Evolutionary conservation across 2,888 invertebrate genomes (phyloP), one percentile per base, ranked within the genome.

Genomic region (Lasioglossum zephyrum): DNA sequence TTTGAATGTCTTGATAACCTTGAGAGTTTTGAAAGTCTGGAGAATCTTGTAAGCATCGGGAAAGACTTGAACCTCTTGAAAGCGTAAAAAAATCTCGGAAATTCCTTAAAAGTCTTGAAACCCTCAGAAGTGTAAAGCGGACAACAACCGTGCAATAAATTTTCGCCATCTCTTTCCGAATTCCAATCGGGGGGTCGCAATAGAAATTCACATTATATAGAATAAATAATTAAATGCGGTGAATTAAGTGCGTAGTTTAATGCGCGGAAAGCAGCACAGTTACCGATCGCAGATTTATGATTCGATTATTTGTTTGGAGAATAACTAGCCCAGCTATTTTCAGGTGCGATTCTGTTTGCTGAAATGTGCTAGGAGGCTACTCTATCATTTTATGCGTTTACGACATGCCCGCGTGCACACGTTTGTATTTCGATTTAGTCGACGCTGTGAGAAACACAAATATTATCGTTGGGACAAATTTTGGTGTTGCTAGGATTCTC

Each of bases 291-390:
- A 82, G 84, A 88, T 90, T 90, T 90, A 90, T 89, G 78, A 44
- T 47, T 41, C 84, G 88, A 85, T 88, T 86, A 90, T 90, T 90
- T 90, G 88, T 90, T 90, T 89, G 86, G 85, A 88, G 83, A 91
- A 89, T 85, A 90, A 90, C 90, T 89, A 80, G 90, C 75, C 77
- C 88, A 85, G 91, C 86, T 90, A 90, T 90, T 90, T 90, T 90
- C 84, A 89, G 89, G 81, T 83, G 86, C 84, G 80, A 90, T 85
- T 88, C 84, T 84, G 82, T 85, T 77, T 80, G 81, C 88, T 26
- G 73, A 81, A 85, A 76, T 82, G 73, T 47, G 82, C 57, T 86
- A 63, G 78, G 79, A 79, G 86, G 36, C 69, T 82, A 85, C 78
- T 86, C 86, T 79, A 90, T 88, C 87, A 90, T 84, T 90, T 88